Evolutionary conservation across 2,113 vertebrate species (phyloP).

Genomic region (Noctilio leporinus): DNA sequence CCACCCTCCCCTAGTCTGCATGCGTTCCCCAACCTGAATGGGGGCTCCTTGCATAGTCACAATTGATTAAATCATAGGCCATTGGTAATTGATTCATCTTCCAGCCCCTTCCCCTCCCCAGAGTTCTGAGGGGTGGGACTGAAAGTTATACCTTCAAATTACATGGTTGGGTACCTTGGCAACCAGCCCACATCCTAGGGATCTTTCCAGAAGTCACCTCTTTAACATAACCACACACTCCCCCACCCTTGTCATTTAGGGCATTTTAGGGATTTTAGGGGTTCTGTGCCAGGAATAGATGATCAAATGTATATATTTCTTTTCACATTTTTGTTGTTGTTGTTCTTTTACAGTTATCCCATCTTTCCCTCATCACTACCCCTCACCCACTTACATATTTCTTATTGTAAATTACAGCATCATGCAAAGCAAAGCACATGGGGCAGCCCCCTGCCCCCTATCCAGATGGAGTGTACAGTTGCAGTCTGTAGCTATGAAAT

Average conservation of each 20-base stretch:
- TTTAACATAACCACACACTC: background rate
- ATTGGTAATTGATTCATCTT: background rate
- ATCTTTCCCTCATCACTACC: too few species aligned
- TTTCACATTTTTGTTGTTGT: too few species aligned
- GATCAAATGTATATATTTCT: background rate
- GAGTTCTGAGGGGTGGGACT: too few species aligned
- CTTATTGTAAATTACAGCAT: background rate
- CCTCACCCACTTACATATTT: too few species aligned
- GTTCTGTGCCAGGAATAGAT: background rate
- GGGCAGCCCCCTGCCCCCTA: background rate
- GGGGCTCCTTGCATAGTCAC: background rate
- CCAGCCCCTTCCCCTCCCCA: background rate
- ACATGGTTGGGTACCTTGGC: background rate
- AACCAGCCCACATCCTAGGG: background rate
- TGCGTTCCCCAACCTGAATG: background rate
- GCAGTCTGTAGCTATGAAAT: background rate
- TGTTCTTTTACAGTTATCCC: too few species aligned
- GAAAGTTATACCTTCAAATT: background rate
- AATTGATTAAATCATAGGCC: background rate
- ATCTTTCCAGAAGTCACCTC: background rate
- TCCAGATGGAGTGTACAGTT: background rate
- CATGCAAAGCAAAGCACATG: background rate
- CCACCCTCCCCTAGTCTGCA: background rate
- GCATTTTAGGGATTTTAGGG: background rate
- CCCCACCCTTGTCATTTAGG: background rate